Conservation (phyloP, 2,888 invertebrate species). For the Cristatella mucedo region DNA sequence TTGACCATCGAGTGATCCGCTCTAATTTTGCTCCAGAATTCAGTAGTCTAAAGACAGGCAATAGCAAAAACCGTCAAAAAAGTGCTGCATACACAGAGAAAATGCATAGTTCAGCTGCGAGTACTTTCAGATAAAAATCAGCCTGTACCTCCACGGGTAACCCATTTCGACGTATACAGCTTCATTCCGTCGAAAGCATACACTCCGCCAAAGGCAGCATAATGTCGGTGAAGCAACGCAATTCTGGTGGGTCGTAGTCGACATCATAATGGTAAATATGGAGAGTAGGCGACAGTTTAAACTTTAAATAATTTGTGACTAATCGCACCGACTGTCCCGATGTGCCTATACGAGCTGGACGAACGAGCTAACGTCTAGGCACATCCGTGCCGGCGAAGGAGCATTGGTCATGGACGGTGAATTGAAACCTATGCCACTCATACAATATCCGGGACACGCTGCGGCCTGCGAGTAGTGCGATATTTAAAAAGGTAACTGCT, state of each 20-base stretch:
- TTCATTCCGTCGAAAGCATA: conserved; percentile 32
- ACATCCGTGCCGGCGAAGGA: no score
- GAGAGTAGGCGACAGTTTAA: conserved; percentile 20
- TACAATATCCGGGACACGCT: no score
- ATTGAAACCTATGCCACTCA: no score
- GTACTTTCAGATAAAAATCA: no score
- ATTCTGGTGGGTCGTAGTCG: conserved; percentile 24
- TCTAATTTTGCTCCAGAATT: conserved; percentile 16
- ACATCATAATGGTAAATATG: conserved; percentile 31
- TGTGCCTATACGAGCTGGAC: no score
- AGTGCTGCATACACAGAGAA: no score
- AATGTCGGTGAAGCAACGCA: conserved; percentile 21
- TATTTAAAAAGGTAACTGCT: no score
- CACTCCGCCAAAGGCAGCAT: conserved; percentile 20
- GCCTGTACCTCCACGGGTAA: conserved; percentile 21
- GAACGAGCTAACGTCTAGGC: no score
- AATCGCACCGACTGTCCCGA: conserved; percentile 19
- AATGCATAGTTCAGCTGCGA: no score
- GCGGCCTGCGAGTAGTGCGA: no score
- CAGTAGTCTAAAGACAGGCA: conserved; percentile 21
- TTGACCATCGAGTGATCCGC: conserved; percentile 19
- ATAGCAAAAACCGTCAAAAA: no score
- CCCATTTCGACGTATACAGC: conserved; percentile 22
- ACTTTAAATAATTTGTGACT: conserved; percentile 22
- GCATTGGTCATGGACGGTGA: no score